These are phyloP conservation scores for Rhinella marina DNA, from an alignment of 2,797 vertebrate species.

Conservation along the genomic window DNA sequence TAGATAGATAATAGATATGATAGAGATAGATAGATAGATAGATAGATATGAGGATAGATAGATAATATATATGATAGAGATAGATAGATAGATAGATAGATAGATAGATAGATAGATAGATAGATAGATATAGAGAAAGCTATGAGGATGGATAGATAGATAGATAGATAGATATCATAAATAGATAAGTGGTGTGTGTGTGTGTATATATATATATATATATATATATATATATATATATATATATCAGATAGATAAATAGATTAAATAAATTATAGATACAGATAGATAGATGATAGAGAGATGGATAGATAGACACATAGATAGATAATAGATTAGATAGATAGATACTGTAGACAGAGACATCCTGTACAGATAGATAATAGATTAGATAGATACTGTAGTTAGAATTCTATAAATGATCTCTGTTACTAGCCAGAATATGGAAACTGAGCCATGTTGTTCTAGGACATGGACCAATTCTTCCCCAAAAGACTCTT, in stretches of 20 bases:
- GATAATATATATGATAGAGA: not conserved
- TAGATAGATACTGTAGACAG: too few species aligned
- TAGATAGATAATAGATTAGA: not conserved
- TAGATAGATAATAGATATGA: not conserved
- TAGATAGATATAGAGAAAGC: not conserved
- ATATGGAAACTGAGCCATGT: not conserved
- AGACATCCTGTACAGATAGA: too few species aligned
- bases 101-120: not conserved
- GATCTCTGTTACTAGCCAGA: not conserved
- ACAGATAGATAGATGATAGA: too few species aligned
- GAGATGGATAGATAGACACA: too few species aligned
- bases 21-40: not conserved
- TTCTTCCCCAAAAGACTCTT: conserved; percentile 5
- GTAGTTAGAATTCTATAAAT: conserved; percentile 11
- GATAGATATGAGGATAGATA: too few species aligned
- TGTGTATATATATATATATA: too few species aligned
- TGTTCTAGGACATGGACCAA: not conserved
- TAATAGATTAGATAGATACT: conserved; percentile 10
- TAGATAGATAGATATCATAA: not conserved
- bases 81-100: not conserved
- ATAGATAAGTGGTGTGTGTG: not conserved
- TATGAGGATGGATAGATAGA: not conserved
- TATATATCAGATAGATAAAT: too few species aligned
- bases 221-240: too few species aligned
- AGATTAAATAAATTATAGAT: too few species aligned